Evolutionary conservation across 2,797 vertebrate genomes (phyloP).

Genomic region (Mallotus villosus): DNA sequence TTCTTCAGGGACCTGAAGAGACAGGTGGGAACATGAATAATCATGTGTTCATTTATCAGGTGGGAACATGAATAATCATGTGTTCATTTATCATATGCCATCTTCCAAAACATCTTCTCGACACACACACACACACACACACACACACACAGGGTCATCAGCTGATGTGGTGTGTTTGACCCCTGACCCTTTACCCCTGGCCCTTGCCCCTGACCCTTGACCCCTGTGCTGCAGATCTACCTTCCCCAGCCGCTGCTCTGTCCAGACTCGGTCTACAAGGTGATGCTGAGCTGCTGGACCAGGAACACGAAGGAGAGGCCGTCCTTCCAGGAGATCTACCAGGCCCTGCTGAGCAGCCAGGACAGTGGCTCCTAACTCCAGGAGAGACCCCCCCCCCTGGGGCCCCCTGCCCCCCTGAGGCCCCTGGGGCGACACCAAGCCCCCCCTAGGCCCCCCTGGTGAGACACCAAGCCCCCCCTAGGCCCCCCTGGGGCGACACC

Average conservation of each 20-base stretch:
- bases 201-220: background rate
- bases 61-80: too few relatives aligned
- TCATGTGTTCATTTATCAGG: too few relatives aligned
- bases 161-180: background rate
- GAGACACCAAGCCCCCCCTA: background rate
- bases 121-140: background rate
- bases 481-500: too few relatives aligned
- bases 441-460: background rate
- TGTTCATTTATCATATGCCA: too few relatives aligned
- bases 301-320: conserved; percentile 93
- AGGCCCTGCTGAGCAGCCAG: conserved; percentile 80
- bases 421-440: background rate
- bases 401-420: too few relatives aligned
- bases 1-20: conserved; percentile 97
- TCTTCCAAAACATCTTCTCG: too few relatives aligned
- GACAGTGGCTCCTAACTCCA: conserved; percentile 41
- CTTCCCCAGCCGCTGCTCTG: conserved; percentile 91
- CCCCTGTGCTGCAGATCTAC: conserved; percentile 78
- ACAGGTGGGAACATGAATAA: conserved; percentile 76
- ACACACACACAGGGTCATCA: background rate
- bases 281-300: conserved; percentile 98
- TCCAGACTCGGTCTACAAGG: conserved; percentile 91
- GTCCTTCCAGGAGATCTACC: conserved; percentile 91
- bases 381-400: background rate
- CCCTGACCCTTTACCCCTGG: background rate